These are phyloP conservation scores for Eulimnadia texana DNA, from an alignment of 1,140 invertebrate genomes.

Conservation along the genomic window DNA sequence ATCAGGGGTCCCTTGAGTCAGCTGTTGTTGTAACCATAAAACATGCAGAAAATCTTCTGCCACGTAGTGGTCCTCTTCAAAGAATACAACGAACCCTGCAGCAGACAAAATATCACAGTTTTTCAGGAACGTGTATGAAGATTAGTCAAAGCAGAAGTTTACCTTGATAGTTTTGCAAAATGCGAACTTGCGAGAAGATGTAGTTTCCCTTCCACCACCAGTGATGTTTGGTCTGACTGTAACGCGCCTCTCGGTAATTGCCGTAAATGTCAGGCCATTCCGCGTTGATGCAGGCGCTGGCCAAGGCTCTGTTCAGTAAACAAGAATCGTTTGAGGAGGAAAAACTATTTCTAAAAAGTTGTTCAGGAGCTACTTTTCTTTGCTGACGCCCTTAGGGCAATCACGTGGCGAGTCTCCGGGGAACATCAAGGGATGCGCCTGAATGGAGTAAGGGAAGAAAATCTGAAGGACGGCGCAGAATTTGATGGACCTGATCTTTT, in stretches of 20 bases:
- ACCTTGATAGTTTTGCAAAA: slow-evolving; percentile 57
- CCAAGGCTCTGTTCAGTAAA: slow-evolving; percentile 73
- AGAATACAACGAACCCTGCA: slow-evolving; percentile 57
- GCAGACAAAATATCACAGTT: slow-evolving; percentile 2
- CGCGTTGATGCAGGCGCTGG: slow-evolving; percentile 75
- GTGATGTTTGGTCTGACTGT: slow-evolving; percentile 96
- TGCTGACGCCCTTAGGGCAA: slow-evolving; percentile 78
- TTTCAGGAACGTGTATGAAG: too few relatives aligned
- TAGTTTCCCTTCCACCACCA: slow-evolving; percentile 98
- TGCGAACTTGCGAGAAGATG: slow-evolving; percentile 61
- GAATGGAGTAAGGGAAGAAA: slow-evolving; percentile 92
- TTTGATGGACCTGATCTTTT: slow-evolving; percentile 70
- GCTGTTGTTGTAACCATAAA: slow-evolving; percentile 18
- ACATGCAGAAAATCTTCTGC: slow-evolving; percentile 88
- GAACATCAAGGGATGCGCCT: slow-evolving; percentile 78
- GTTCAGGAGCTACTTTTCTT: slow-evolving; percentile 82
- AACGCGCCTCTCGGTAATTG: slow-evolving; percentile 90
- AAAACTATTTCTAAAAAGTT: too few relatives aligned
- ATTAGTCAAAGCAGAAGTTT: slow-evolving; percentile 9
- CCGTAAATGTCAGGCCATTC: slow-evolving; percentile 87
- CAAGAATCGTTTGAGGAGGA: too few relatives aligned
- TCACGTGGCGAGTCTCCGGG: slow-evolving; percentile 87
- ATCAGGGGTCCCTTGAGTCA: neutral
- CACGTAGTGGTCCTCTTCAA: slow-evolving; percentile 98
- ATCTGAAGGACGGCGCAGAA: slow-evolving; percentile 78